Evolutionary conservation across 2,888 invertebrate genomes (phyloP), one percentile per base, ranked within the genome.

Genomic region (Druceiella hillmani): DNA sequence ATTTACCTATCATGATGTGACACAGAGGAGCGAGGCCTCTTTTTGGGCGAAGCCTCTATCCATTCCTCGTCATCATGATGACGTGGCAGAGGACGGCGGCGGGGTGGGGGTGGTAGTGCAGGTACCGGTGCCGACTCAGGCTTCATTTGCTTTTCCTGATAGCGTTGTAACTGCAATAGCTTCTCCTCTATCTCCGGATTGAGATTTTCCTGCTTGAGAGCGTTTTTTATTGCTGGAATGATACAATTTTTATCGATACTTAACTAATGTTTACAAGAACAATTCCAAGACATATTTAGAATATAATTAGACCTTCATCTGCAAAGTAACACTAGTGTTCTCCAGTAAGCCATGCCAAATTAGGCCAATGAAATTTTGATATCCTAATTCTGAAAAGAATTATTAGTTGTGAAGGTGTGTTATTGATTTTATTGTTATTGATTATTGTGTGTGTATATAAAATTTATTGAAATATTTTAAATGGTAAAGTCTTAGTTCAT

Each of bases 181-280:
- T 93, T 94, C 55, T 93, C 91, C 59, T 92, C 91, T 47, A 93
- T 88, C 64, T 92, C 92, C 1, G 92, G 92, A 59, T 89, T 87
- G 14, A 92, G 73, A 60, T 90, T 91, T 55, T 91, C 90, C 63
- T 89, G 88, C 62, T 87, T 87, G 43, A 94, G 66, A n/a, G 91
- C 92, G 61, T 87, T 90, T 62, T 87, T 85, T 52, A 94, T 91
- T 9, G 92, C 92, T 91, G 72, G 37, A 70, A 66, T 45, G 34
- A 36, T 14, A 22, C 11, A 30, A 32, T 4, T 33, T 33, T 12
- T n/a, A n/a, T n/a, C n/a, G n/a, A n/a, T n/a, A n/a, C n/a, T n/a
- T n/a, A n/a, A n/a, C n/a, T n/a, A n/a, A n/a, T n/a, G n/a, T n/a
- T n/a, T n/a, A n/a, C n/a, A n/a, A n/a, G n/a, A n/a, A n/a, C n/a